Conservation (phyloP, 2,797 vertebrate genomes). For the Scarus forsteni region DNA sequence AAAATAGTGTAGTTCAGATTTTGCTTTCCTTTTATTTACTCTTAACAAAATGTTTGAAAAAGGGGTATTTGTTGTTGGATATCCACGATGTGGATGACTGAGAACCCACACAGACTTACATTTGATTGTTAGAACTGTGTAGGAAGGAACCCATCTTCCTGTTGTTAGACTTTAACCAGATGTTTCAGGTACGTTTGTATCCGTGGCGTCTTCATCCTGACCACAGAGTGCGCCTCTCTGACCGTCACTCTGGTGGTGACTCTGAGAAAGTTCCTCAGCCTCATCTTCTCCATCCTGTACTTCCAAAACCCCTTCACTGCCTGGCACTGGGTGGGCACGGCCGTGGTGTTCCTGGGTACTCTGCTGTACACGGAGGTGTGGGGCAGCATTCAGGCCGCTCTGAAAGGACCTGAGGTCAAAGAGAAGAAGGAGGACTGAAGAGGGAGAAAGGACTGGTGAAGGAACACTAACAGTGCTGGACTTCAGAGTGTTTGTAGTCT, state of each 20-base stretch:
- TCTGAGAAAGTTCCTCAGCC: conserved; percentile 96
- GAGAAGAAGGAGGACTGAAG: conserved; percentile 77
- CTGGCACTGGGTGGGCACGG: conserved; percentile 96
- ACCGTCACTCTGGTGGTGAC: conserved; percentile 97
- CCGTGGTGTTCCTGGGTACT: conserved; percentile 92
- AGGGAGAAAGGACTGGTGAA: conserved; percentile 5
- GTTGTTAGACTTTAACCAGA: conserved; percentile 65
- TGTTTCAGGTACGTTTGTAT: conserved; percentile 93
- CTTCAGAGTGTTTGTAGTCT: conserved; percentile 19
- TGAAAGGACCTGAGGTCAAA: conserved; percentile 50
- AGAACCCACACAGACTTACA: too few species aligned
- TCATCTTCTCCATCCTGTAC: conserved; percentile 97
- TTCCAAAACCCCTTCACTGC: conserved; percentile 94
- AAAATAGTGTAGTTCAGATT: too few species aligned
- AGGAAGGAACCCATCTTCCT: not conserved
- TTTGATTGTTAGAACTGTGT: too few species aligned
- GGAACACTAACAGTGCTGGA: conserved; percentile 4
- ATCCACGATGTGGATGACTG: too few species aligned
- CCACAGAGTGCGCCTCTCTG: conserved; percentile 95
- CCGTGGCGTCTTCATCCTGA: conserved; percentile 94
- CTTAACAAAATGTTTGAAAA: too few species aligned
- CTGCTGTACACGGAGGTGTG: conserved; percentile 95
- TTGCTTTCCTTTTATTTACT: too few species aligned
- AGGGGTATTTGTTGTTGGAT: too few species aligned
- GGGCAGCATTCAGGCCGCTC: conserved; percentile 73